These are phyloP conservation scores for Corapipo altera DNA, from an alignment of 2,113 vertebrate species.

Conservation along the genomic window DNA sequence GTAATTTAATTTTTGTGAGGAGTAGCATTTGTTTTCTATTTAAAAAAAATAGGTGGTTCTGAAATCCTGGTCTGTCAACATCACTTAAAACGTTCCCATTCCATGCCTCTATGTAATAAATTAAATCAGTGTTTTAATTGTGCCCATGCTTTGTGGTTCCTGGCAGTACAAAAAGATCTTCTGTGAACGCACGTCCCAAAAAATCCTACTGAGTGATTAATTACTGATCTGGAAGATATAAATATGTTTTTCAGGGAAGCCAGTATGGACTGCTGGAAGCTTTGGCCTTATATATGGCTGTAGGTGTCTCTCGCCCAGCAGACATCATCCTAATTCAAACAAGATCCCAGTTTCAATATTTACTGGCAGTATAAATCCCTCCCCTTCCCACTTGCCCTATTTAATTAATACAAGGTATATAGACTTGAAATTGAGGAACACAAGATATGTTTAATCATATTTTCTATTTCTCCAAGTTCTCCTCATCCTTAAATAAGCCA, in stretches of 20 bases:
- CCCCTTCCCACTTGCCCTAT: background rate
- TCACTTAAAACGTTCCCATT: slow-evolving; percentile 74
- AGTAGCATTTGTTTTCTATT: slow-evolving; percentile 76
- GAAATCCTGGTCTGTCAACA: slow-evolving; percentile 74
- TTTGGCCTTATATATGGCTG: slow-evolving; percentile 66
- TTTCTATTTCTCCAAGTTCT: background rate
- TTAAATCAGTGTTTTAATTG: slow-evolving; percentile 84
- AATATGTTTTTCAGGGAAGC: slow-evolving; percentile 80
- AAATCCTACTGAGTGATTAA: slow-evolving; percentile 81
- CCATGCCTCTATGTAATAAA: slow-evolving; percentile 75
- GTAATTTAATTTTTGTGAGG: slow-evolving; percentile 70
- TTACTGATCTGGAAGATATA: slow-evolving; percentile 86
- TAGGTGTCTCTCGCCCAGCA: slow-evolving; percentile 71
- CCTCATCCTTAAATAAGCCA: background rate
- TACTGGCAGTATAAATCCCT: background rate
- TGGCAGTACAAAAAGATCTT: slow-evolving; percentile 81
- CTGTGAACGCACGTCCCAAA: slow-evolving; percentile 70
- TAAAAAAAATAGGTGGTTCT: slow-evolving; percentile 65
- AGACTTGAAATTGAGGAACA: background rate
- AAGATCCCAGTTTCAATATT: slow-evolving; percentile 65
- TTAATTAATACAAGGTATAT: slow-evolving; percentile 17
- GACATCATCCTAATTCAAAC: slow-evolving; percentile 80
- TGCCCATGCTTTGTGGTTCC: slow-evolving; percentile 78
- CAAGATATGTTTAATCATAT: background rate
- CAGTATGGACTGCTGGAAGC: slow-evolving; percentile 73